These are phyloP conservation scores for Eulithis prunata DNA, from an alignment of 2,888 invertebrate species.

Conservation along the genomic window DNA sequence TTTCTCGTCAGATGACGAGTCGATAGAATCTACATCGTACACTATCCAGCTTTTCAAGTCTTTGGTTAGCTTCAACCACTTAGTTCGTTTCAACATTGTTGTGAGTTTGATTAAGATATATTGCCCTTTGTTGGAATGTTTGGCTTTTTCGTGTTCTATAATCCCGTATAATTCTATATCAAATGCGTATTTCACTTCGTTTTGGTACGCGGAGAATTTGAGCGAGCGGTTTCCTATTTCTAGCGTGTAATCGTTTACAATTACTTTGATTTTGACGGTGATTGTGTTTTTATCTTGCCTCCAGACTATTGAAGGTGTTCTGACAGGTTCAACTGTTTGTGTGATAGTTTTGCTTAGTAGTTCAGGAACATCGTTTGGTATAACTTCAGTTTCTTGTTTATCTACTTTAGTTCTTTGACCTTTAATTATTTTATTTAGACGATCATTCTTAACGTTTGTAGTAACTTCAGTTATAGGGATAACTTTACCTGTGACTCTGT, in stretches of 20 bases:
- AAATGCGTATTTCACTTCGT: slow-evolving; percentile 64
- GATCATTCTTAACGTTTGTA: slow-evolving; percentile 11
- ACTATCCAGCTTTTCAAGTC: slow-evolving; percentile 66
- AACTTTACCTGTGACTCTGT: slow-evolving; percentile 20
- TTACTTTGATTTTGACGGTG: slow-evolving; percentile 65
- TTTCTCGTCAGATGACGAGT: slow-evolving; percentile 67
- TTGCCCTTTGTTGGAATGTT: slow-evolving; percentile 66
- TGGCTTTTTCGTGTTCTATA: slow-evolving; percentile 51
- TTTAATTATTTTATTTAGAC: not conserved
- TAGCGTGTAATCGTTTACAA: slow-evolving; percentile 63
- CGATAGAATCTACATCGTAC: slow-evolving; percentile 67
- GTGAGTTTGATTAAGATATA: slow-evolving; percentile 64
- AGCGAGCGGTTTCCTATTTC: slow-evolving; percentile 55
- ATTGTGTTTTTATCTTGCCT: slow-evolving; percentile 60
- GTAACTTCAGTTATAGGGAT: slow-evolving; percentile 38
- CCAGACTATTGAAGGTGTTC: slow-evolving; percentile 70
- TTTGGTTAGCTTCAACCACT: slow-evolving; percentile 66
- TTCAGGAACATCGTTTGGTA: not conserved
- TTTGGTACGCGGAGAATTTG: slow-evolving; percentile 55
- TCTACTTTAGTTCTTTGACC: not conserved
- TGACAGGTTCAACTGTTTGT: slow-evolving; percentile 35
- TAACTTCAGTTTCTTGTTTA: not conserved
- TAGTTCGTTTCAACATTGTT: slow-evolving; percentile 55
- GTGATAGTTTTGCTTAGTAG: slow-evolving; percentile 22
- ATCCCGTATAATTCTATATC: slow-evolving; percentile 71